phyloP scores from a whole-genome alignment of 1,140 invertebrate genomes.

The Drosophila dunni region DNA sequence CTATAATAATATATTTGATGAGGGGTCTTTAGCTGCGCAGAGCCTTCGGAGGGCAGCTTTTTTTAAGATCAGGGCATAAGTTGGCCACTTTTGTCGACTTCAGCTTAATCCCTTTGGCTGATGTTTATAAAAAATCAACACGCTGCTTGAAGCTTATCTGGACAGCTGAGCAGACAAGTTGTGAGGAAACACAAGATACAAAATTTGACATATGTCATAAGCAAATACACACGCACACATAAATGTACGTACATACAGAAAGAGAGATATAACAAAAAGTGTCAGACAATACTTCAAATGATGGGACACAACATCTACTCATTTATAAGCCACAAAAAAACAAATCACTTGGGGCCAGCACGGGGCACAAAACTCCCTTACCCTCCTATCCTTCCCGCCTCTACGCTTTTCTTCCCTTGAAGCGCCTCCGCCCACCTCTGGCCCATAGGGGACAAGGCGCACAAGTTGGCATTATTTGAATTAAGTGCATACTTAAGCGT shows the following conservation, averaged over 20 bases:
- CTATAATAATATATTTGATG: background rate
- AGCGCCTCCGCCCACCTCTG: background rate
- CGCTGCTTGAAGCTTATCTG: slow-evolving; percentile 61
- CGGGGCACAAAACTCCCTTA: slow-evolving; percentile 5
- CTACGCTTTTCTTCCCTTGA: background rate
- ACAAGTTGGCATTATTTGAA: slow-evolving; percentile 78
- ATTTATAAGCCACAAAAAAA: slow-evolving; percentile 76
- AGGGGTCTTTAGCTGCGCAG: background rate
- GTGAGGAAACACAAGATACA: slow-evolving; percentile 30
- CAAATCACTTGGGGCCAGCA: slow-evolving; percentile 74
- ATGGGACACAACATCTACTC: slow-evolving; percentile 16
- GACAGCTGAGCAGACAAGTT: slow-evolving; percentile 47
- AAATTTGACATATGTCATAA: slow-evolving; percentile 80
- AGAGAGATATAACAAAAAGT: background rate
- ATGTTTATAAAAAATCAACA: slow-evolving; percentile 36
- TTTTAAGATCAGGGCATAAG: slow-evolving; percentile 17
- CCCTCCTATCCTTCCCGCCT: background rate
- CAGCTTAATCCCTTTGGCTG: slow-evolving; percentile 49
- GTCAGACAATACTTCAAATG: slow-evolving; percentile 12
- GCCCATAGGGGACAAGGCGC: slow-evolving; percentile 16
- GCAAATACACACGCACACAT: slow-evolving; percentile 55
- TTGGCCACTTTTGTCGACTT: slow-evolving; percentile 44
- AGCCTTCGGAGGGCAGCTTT: slow-evolving; percentile 27
- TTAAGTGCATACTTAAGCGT: slow-evolving; percentile 83
- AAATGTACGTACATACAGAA: background rate